Evolutionary conservation across 2,113 vertebrate species (phyloP).

Genomic region (Tamias sibiricus): DNA sequence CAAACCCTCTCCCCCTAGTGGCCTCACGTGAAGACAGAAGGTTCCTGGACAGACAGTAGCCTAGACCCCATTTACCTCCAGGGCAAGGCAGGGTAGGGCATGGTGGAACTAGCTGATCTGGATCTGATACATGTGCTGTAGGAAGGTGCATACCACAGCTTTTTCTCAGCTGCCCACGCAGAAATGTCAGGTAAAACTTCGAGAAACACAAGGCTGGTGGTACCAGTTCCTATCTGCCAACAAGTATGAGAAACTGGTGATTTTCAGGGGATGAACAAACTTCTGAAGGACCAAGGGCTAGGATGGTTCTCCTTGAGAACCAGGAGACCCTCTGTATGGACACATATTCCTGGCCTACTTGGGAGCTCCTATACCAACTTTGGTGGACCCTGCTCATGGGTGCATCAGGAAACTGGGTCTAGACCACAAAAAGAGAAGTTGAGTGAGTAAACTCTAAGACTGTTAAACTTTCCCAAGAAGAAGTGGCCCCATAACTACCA

Average conservation of each 20-base stretch:
- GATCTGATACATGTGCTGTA: fast-evolving
- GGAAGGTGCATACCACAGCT: neutral
- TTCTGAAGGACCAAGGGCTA: neutral
- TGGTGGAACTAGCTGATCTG: neutral
- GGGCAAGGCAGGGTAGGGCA: neutral
- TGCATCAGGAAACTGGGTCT: neutral
- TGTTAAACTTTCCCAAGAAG: neutral
- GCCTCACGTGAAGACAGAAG: fast-evolving
- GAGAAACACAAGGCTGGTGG: neutral
- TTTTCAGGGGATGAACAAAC: neutral
- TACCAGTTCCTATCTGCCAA: neutral
- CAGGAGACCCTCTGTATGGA: no score
- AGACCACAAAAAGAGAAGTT: no score
- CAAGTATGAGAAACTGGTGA: neutral
- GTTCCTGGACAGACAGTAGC: neutral
- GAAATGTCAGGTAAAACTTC: neutral
- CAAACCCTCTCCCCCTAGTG: neutral
- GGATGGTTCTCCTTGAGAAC: neutral
- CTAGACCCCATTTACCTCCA: neutral
- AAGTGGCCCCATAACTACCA: neutral
- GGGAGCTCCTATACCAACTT: neutral
- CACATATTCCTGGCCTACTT: neutral
- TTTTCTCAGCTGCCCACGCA: neutral
- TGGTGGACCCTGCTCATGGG: neutral
- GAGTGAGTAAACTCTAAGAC: neutral